Base-by-base conservation (phyloP, 2,797 vertebrate genomes). In the Darevskia nairensis region DNA sequence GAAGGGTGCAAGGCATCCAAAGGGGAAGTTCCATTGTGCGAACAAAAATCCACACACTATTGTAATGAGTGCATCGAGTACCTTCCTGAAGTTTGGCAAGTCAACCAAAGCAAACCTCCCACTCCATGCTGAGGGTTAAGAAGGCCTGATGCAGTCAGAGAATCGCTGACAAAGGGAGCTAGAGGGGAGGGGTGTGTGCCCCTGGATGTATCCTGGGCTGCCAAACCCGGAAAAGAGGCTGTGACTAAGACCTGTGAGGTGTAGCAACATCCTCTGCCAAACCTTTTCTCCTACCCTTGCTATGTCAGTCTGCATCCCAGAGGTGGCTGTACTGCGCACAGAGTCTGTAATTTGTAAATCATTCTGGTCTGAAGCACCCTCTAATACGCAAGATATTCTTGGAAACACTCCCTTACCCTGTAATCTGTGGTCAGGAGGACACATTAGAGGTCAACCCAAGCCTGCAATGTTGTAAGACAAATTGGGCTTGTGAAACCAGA, bases 381-480 rank as follows among this genome's bases (percentile, higher is more conserved):
- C 78, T 68, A 8, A 17, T 76, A 69, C 17, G 13, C 46, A 50
- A 76, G 46, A 77, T 77, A 71, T 86, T 71, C 46, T 76, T 61
- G 72, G 27, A 23, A 7, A 15, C 1, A 11, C 8, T 11, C 8
- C 35, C 21, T 21, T 29, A 23, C 66, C 39, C 55, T 39, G 55
- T 83, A 71, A 46, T 86, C 64, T 0, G 76, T 3, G 89, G 86
- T 85, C 55, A 74, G 64, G 85, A 86, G 77, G 75, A 69, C 64
- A 11, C 6, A 25, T 29, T 76, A 35, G 61, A 55, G 76, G 39
- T 13, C 21, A 80, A 19, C 55, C 46, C 13, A 72, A 84, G 71
- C 55, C 8, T 8, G 21, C 2, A 27, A 27, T 0, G n/a, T 1
- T 75, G 69, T 4, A 17, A 91, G 68, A 66, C 84, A 71, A 85